Percentiles rank a stretch among this genome's conserved stretches.
Evolutionary conservation across 2,797 vertebrate species (phyloP).

Genomic region (Coregonus ussuriensis): DNA sequence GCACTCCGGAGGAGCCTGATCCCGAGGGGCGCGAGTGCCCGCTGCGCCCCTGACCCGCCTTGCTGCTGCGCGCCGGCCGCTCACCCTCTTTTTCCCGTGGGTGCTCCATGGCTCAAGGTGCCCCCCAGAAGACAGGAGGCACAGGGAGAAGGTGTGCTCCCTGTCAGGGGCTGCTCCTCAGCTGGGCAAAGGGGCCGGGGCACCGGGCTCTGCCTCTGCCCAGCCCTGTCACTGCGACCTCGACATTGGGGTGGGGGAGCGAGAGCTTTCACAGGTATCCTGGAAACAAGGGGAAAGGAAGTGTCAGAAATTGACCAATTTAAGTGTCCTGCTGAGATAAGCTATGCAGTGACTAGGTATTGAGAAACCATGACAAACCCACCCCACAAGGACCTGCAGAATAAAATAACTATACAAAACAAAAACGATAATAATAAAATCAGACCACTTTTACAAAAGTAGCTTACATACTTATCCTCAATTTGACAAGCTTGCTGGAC

Average conservation of each 20-base stretch:
- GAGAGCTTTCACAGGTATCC: slow-evolving; percentile 6
- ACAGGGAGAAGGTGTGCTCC: not conserved
- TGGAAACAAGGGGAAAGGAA: not conserved
- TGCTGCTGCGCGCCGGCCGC: slow-evolving; percentile 79
- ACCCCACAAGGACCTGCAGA: not conserved
- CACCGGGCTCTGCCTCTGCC: slow-evolving; percentile 11
- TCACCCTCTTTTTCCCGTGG: slow-evolving; percentile 88
- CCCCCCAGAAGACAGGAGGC: slow-evolving; percentile 25
- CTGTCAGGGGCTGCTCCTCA: not conserved
- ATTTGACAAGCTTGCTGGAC: not conserved
- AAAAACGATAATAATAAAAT: too few species aligned
- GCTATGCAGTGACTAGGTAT: not conserved
- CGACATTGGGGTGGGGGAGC: not conserved
- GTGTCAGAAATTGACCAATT: not conserved
- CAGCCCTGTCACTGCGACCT: slow-evolving; percentile 7
- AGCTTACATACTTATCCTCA: not conserved
- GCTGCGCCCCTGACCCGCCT: slow-evolving; percentile 77
- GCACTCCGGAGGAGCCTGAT: slow-evolving; percentile 82
- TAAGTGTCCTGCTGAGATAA: not conserved
- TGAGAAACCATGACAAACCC: not conserved
- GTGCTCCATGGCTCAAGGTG: slow-evolving; percentile 80
- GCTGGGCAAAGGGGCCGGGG: slow-evolving; percentile 11
- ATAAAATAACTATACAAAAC: too few species aligned
- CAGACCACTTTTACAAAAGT: not conserved
- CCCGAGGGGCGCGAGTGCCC: slow-evolving; percentile 80